Conservation (phyloP, 2,113 vertebrate genomes). For the Numida meleagris region DNA sequence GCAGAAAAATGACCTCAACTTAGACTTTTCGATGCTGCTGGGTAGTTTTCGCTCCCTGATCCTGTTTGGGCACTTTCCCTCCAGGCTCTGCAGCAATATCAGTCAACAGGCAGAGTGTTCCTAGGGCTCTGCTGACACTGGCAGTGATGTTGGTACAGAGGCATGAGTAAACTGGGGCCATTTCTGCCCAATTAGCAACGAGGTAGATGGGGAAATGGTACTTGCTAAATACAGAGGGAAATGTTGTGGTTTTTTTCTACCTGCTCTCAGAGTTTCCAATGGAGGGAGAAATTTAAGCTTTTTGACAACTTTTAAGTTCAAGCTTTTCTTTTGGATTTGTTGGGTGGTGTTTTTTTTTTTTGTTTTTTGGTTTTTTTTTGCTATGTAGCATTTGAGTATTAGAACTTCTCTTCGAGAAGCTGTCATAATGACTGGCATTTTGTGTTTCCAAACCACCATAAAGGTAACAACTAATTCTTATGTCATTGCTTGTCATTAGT, state of each 20-base stretch:
- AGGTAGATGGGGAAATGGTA: background rate
- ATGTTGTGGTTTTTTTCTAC: background rate
- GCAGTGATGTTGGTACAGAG: background rate
- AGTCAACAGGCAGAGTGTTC: background rate
- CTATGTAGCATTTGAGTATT: background rate
- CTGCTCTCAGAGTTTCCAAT: background rate
- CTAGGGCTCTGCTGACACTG: background rate
- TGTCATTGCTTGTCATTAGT: slow-evolving; percentile 8
- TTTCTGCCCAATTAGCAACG: background rate
- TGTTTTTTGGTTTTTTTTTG: background rate
- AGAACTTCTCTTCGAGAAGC: background rate
- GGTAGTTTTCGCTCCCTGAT: background rate
- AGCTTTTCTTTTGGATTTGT: background rate
- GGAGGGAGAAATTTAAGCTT: background rate
- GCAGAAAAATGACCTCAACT: background rate
- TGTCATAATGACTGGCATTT: background rate
- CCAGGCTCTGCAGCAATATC: background rate
- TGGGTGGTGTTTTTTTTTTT: background rate
- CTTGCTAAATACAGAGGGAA: background rate
- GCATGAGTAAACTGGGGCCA: background rate
- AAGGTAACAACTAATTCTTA: slow-evolving; percentile 9
- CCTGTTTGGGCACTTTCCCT: background rate
- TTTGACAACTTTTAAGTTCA: background rate
- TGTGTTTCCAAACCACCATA: background rate
- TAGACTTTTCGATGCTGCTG: background rate